Evolutionary conservation across 2,113 vertebrate species (phyloP), one percentile per base, ranked within the genome.

Genomic region (Mustela nigripes): DNA sequence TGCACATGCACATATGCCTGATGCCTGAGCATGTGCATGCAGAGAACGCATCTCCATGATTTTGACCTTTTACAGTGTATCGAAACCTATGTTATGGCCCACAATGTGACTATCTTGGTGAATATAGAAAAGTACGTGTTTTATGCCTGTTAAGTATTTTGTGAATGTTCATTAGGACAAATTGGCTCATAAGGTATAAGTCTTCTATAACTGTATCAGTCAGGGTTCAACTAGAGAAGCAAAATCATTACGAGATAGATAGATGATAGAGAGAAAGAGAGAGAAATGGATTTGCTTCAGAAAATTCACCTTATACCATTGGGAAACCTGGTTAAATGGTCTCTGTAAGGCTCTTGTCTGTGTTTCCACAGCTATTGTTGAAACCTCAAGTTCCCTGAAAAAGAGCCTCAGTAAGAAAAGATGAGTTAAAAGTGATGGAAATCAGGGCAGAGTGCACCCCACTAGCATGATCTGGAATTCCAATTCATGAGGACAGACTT

Each of bases 1-100:
- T 0, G 21, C 12, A 1, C 24, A 1, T 0, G 22, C 42, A 42
- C 42, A 42, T 42, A 42, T 42, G 42, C 42, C 42, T 42, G 28
- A 65, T 15, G 14, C 31, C 21, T 24, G 39, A 0, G 0, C 3
- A 2, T 24, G 2, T 74, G 36, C 39, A 26, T 1, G 1, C 24
- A 31, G 36, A 83, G 36, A 58, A 31, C 4, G 3, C 5, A 45
- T 62, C 36, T 28, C 56, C 58, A 62, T 7, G 1, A 83, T 83
- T 42, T 42, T 42, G 28, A 42, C 42, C 58, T 83, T 42, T 31
- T 28, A 42, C 24, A 62, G 42, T 42, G 24, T 62, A 12, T 83
- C 7, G 2, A 83, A 62, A 83, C 9, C 36, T 62, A 16, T 28
- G 15, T 62, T 31, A 42, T 18, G 14, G 58, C 9, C 58, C 16